These are phyloP conservation scores for Ophthalmolycus amberensis DNA, from an alignment of 2,113 vertebrate genomes.

Conservation along the genomic window DNA sequence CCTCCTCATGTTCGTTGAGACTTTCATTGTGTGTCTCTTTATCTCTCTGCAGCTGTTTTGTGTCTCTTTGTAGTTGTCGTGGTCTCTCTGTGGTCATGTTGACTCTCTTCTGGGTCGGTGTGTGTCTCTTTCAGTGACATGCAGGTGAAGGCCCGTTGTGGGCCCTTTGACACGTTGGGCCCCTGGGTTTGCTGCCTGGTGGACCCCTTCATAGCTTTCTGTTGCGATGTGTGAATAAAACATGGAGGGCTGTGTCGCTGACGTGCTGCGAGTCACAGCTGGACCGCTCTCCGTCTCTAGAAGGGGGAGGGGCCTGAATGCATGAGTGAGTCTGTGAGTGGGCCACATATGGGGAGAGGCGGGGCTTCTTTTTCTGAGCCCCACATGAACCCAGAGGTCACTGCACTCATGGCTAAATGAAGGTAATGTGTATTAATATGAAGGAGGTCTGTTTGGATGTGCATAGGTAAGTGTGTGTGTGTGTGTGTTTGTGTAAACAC, in stretches of 20 bases:
- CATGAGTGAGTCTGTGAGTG: not conserved
- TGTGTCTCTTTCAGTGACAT: not conserved
- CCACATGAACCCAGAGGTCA: slow-evolving; percentile 52
- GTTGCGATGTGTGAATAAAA: slow-evolving; percentile 55
- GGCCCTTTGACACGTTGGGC: not conserved
- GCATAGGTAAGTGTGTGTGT: not conserved
- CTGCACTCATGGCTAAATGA: slow-evolving; percentile 10
- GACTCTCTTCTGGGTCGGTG: too few relatives aligned
- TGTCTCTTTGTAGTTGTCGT: too few relatives aligned
- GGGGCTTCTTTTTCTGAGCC: slow-evolving; percentile 35
- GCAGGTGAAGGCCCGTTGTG: not conserved
- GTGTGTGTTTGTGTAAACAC: slow-evolving; percentile 33
- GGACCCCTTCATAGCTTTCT: not conserved
- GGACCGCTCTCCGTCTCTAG: not conserved
- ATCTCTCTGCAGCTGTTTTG: too few relatives aligned
- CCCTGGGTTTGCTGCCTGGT: too few relatives aligned
- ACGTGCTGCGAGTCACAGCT: slow-evolving; percentile 51
- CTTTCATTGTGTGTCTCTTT: too few relatives aligned
- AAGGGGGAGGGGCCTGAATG: not conserved
- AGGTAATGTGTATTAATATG: slow-evolving; percentile 12
- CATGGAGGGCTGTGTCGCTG: slow-evolving; percentile 51
- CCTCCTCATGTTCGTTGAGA: too few relatives aligned
- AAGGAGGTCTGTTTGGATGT: not conserved
- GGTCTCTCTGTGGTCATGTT: too few relatives aligned
- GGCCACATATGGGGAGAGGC: slow-evolving; percentile 34